Base-by-base conservation (phyloP, 2,888 invertebrate species). In the Synanthedon vespiformis region DNA sequence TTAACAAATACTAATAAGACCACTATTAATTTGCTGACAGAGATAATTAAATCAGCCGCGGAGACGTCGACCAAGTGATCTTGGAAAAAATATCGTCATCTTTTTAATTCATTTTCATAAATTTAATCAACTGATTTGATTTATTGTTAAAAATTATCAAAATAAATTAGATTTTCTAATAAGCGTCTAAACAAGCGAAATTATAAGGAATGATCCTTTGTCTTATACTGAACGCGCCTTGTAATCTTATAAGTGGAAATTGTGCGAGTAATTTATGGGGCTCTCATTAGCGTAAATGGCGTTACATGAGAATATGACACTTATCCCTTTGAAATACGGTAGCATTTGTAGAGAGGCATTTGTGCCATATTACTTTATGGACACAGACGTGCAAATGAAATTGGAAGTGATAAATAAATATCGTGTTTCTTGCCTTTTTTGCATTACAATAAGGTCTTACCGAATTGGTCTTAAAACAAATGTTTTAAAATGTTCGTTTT, bases 241-340 rank as follows among this genome's bases (percentile, higher is more conserved):
- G 18, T 40, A 40, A 44, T 48, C 48, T 48, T 48, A 40, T 40
- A 41, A 52, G 49, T 52, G 52, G 49, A 40, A 52, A 52, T 48
- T 40, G 14, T 22, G 13, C 52, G 49, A 40, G 40, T 52, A 52
- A 52, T 52, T 51, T 51, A 50, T 53, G 16, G 50, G 10, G 34
- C 50, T 40, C 49, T 58, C 57, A 60, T 62, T 58, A 61, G 16
- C 18, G 51, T 55, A 44, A 48, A 57, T 55, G 56, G 56, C 56
- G 58, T 49, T 52, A 50, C 52, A 14, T 44, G 14, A 44, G 44
- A 44, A 14, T 8, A 34, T n/a, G 44, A 44, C 44, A 14, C 44
- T 44, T 44, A 44, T 13, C 13, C 6, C 14, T 44, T 13, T 44
- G n/a, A 14, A n/a, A 44, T 44, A 44, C 5, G 14, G 44, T 44